Conservation (phyloP, 2,797 vertebrate species). For the Poecilia velifera region DNA sequence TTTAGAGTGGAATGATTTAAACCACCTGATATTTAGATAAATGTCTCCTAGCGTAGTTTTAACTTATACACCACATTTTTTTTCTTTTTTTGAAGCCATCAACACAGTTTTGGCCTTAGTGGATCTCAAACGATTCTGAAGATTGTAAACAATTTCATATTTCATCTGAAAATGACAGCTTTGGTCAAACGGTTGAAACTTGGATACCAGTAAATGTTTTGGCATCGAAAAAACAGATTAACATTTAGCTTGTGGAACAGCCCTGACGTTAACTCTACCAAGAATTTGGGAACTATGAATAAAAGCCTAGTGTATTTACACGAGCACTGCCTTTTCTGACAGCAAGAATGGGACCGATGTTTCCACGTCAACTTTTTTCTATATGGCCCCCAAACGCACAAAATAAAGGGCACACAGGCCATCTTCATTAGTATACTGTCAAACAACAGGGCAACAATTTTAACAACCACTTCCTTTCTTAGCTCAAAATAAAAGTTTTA, state of each 20-base stretch:
- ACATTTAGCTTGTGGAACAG: no score
- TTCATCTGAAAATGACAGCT: no score
- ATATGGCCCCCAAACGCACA: background rate
- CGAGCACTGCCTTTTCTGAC: background rate
- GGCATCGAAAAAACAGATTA: no score
- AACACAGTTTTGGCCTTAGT: background rate
- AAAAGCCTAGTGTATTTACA: no score
- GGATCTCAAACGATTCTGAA: no score
- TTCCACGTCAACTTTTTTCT: background rate
- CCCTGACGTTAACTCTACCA: no score
- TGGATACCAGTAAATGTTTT: no score
- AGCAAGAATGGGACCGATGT: background rate
- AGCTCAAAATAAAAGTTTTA: background rate
- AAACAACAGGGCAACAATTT: background rate
- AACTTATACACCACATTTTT: background rate
- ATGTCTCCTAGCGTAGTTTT: background rate
- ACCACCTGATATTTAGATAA: background rate
- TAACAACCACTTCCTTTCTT: background rate
- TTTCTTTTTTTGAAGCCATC: background rate
- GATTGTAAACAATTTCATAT: no score
- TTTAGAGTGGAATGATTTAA: background rate
- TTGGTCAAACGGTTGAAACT: no score
- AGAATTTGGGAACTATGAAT: no score
- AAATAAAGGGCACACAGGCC: background rate
- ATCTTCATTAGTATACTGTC: background rate